phyloP scores from a whole-genome alignment of 2,888 invertebrate genomes.

The Smittia sp. region DNA sequence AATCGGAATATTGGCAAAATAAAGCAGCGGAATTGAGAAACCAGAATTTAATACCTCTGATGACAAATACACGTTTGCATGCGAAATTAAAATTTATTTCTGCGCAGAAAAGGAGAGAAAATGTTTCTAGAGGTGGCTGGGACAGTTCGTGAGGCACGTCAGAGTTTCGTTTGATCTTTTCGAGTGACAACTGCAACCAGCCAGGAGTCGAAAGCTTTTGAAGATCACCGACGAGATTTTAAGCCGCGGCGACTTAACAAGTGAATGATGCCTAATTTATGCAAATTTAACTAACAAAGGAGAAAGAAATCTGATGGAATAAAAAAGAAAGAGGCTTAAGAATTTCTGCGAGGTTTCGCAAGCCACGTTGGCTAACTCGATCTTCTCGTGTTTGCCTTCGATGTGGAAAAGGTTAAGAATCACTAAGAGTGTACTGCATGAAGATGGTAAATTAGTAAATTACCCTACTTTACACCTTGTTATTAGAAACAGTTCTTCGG shows the following conservation, averaged over 20 bases:
- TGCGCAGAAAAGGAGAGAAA: not conserved
- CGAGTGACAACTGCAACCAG: no score
- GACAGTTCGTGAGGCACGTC: not conserved
- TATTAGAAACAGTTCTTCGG: not conserved
- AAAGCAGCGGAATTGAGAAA: not conserved
- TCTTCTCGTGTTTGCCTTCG: not conserved
- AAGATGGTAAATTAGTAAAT: slow-evolving; percentile 3
- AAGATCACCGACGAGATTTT: not conserved
- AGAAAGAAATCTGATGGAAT: not conserved
- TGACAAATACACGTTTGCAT: slow-evolving; percentile 12
- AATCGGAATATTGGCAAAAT: slow-evolving; percentile 18
- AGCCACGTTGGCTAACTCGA: not conserved
- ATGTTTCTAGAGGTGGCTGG: not conserved
- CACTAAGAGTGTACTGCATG: not conserved
- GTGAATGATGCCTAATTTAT: not conserved
- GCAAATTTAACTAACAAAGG: not conserved
- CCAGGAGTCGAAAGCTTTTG: not conserved
- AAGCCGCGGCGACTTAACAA: not conserved
- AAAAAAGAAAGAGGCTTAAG: not conserved
- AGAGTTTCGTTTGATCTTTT: no score
- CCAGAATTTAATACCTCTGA: slow-evolving; percentile 6
- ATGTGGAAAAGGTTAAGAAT: not conserved
- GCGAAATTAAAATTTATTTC: slow-evolving; percentile 9
- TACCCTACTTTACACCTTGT: slow-evolving; percentile 5
- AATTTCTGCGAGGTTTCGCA: not conserved